A percentile compares a stretch with the other conserved stretches of the same genome.
Conservation (phyloP, 2,888 invertebrate genomes). For the Leptopterna dolabrata region DNA sequence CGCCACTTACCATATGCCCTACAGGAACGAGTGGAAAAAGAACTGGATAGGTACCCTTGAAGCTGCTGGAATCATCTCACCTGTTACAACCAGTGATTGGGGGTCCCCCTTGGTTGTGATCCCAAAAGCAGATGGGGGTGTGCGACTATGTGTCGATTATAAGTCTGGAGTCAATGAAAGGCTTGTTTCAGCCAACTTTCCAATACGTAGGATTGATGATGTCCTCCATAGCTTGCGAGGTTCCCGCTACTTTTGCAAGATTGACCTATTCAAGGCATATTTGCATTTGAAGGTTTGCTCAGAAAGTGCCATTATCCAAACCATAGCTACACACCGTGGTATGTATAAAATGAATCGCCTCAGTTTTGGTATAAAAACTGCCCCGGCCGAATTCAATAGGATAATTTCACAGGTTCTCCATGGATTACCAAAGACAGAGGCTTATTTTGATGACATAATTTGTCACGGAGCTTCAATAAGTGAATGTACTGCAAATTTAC, state of each 20-base stretch:
- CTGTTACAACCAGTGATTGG: slow-evolving; percentile 54
- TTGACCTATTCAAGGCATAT: slow-evolving; percentile 60
- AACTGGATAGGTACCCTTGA: slow-evolving; percentile 46
- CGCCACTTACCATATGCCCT: slow-evolving; percentile 52
- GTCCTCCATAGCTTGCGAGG: not conserved
- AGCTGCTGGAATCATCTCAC: slow-evolving; percentile 46
- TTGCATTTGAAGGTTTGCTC: not conserved
- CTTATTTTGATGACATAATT: slow-evolving; percentile 61
- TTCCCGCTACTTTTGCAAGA: slow-evolving; percentile 54
- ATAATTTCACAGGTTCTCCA: slow-evolving; percentile 49
- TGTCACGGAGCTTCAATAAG: slow-evolving; percentile 57
- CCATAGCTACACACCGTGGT: slow-evolving; percentile 37
- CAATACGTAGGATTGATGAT: not conserved
- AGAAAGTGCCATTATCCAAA: slow-evolving; percentile 44
- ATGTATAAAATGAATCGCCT: slow-evolving; percentile 41
- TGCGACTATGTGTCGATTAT: slow-evolving; percentile 59
- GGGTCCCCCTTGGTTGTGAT: slow-evolving; percentile 32
- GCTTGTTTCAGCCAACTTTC: not conserved
- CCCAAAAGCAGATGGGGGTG: slow-evolving; percentile 38
- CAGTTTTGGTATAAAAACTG: slow-evolving; percentile 57
- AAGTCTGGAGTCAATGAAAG: slow-evolving; percentile 10
- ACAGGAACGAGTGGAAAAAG: slow-evolving; percentile 43
- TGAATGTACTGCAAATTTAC: slow-evolving; percentile 41
- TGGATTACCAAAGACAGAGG: slow-evolving; percentile 41
- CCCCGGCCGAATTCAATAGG: slow-evolving; percentile 56